Conservation (phyloP, 2,797 vertebrate species). For the Myioborus miniatus region DNA sequence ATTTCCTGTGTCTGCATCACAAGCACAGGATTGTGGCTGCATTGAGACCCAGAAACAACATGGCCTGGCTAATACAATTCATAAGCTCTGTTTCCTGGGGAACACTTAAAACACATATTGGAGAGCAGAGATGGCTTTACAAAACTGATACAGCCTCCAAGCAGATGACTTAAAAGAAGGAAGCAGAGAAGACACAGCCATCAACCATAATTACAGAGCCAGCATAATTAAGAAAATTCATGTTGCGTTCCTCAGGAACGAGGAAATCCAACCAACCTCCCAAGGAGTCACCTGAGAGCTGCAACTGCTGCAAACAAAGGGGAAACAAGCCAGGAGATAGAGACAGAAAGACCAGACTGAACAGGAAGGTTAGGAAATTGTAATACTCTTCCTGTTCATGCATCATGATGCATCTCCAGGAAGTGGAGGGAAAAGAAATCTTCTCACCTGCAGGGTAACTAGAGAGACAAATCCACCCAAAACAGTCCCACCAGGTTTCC, state of each 20-base stretch:
- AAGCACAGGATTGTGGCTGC: not conserved
- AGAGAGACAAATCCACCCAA: not conserved
- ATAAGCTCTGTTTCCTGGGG: not conserved
- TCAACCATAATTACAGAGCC: not conserved
- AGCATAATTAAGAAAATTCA: not conserved
- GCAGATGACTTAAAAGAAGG: not conserved
- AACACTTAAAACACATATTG: not conserved
- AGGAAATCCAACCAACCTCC: not conserved
- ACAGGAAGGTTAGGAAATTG: not conserved
- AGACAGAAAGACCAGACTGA: not conserved
- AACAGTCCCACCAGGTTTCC: not conserved
- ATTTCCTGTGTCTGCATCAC: not conserved
- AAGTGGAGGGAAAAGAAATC: not conserved
- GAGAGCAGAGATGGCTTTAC: not conserved
- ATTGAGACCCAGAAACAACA: not conserved
- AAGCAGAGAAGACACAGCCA: not conserved
- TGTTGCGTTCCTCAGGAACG: not conserved
- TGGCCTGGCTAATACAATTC: not conserved
- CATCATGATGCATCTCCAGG: not conserved
- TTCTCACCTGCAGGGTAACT: slow-evolving; percentile 22
- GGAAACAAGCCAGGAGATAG: not conserved
- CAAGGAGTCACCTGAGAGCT: not conserved
- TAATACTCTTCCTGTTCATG: not conserved
- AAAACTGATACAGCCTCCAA: not conserved
- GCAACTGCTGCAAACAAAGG: not conserved